Evolutionary conservation across 92 coral and sea anemone genomes (phyloP), one percentile per base, ranked within the genome.

Genomic region (Siderastrea radians): DNA sequence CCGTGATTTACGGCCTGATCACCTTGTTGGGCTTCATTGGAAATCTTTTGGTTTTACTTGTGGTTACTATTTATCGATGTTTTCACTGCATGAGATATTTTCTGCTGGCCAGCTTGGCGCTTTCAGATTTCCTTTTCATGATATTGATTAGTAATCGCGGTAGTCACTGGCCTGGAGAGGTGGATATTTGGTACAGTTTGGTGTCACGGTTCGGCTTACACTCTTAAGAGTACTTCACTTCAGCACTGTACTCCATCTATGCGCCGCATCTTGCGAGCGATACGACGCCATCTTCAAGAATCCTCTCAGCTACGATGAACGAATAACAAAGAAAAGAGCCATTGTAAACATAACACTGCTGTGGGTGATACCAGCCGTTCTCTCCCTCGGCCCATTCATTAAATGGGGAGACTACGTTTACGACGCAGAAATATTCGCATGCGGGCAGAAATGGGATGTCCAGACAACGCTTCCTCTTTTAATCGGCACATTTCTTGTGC

Each of bases 291-390:
- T 77, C 45, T 51, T 77, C 9, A 77, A 52, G 16, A 46, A 68
- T 38, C 82, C 63, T 16, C 82, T 49, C 2, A 16, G 26, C 49
- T 53, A 77, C 48, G 49, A 77, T 16, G 43, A 46, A 7, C 15
- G 51, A 5, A 16, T 77, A 68, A 54, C 82, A 77, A 51, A 4
- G 44, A 77, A 63, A 55, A 77, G 17, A 44, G 69, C 44, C 17
- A 58, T 44, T 5, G 38, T 77, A 45, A 55, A 6, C 47, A 57
- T 77, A n/a, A 46, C 64, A 11, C 6, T 44, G 12, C 44, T 77
- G 63, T 77, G 82, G 82, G 9, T 77, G 15, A 54, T 77, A 10
- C 82, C 82, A 6, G 49, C 50, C 53, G 82, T 19, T 55, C 44
- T 63, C 66, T 43, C 82, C 1, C 64, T 55, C 8, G 66, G 66